Evolutionary conservation across 2,113 vertebrate genomes (phyloP), one percentile per base, ranked within the genome.

Genomic region (Malurus cyaneus): DNA sequence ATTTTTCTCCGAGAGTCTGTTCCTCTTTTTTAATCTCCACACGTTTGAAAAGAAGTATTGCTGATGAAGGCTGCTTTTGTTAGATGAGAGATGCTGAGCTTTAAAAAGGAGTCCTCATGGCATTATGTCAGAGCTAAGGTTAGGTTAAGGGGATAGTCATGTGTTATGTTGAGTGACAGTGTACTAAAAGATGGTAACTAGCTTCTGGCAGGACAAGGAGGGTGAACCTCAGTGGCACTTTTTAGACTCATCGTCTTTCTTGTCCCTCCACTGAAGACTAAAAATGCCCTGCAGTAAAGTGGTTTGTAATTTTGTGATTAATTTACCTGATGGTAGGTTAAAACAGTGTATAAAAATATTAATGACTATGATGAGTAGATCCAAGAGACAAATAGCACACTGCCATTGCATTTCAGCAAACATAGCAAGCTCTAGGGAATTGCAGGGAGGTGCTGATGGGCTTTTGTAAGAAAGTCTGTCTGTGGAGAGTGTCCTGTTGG

Each of bases 401-500:
- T 34, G 12, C 46, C 18, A 62, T 24, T 74, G 32, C 39, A 41
- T 46, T 71, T 42, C 8, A 60, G 25, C 13, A 79, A 47, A 49
- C 6, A 29, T 3, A 56, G 3, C 8, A 72, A 73, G 23, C 2
- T 70, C 50, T 81, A 11, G 4, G 14, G 5, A 65, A 6, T 5
- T 81, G 20, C 18, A 50, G 49, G 20, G 7, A 9, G 1, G 3
- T 56, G 24, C 12, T 62, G 31, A 31, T 0, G 0, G 7, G 6
- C 11, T 79, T 91, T 66, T 50, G 9, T 65, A 61, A 54, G 15
- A 54, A 88, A 39, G 5, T 2, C 15, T n/a, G 56, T 52, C 18
- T 39, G 5, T 29, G 9, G 9, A 61, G 8, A 67, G 14, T 56
- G 4, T 66, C 7, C 31, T 60, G 4, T 23, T 71, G 31, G 14